A percentile compares a stretch with the other conserved stretches of the same genome.
Conservation (phyloP, 2,797 vertebrate genomes). For the Amblyraja radiata region DNA sequence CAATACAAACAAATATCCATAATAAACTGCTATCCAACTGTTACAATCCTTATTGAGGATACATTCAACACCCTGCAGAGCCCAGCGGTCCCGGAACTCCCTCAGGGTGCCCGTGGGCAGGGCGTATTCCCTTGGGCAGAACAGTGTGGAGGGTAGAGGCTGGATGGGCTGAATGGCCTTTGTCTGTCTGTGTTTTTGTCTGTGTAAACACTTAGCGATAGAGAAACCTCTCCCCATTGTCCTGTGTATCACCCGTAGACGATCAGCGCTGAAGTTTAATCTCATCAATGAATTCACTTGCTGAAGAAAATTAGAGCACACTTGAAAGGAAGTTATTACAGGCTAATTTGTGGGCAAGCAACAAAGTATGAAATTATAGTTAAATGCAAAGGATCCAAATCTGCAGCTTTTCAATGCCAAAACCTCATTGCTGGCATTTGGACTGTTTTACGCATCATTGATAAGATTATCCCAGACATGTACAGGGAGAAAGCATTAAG, state of each 20-base stretch:
- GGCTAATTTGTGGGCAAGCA: background rate
- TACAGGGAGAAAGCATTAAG: constrained; percentile 8
- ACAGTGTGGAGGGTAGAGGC: background rate
- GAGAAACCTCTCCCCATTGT: background rate
- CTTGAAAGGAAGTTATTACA: background rate
- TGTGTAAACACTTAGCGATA: background rate
- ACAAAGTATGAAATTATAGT: background rate
- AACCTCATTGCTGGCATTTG: background rate
- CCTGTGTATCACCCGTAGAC: background rate
- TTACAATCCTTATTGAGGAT: too few relatives aligned
- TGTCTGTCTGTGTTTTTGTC: background rate
- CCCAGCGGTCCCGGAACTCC: too few relatives aligned
- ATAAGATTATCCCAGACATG: background rate
- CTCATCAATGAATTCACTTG: background rate
- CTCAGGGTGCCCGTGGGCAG: too few relatives aligned
- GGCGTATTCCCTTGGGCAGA: too few relatives aligned
- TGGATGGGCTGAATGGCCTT: background rate
- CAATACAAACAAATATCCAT: too few relatives aligned
- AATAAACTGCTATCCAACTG: too few relatives aligned
- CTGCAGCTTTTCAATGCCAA: background rate
- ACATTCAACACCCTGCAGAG: too few relatives aligned
- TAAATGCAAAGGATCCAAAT: background rate
- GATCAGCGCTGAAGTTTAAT: background rate
- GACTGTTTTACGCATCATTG: background rate
- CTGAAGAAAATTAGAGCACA: background rate